Evolutionary conservation across 2,888 invertebrate genomes (phyloP), one percentile per base, ranked within the genome.

Genomic region (Aleiodes alternator): DNA sequence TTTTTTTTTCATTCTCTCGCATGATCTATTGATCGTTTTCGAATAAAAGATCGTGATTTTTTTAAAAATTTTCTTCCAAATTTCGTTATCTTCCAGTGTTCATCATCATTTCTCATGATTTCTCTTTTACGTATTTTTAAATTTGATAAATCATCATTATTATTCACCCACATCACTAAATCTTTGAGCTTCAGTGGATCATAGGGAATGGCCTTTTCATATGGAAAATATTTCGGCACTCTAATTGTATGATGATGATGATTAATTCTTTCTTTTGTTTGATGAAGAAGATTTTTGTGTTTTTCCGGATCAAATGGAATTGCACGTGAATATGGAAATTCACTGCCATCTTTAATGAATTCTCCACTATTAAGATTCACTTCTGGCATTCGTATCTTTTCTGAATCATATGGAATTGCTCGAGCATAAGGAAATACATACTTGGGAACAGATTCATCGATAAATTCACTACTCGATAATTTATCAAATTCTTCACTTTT

Each of bases 301-400:
- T 78, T 79, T 50, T 76, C 61, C 29, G 76, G 73, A n/a, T 79
- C 74, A 55, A 74, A 80, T 0, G 78, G 76, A 68, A 79, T 80
- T 8, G 76, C 78, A 56, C 68, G 77, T 3, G 76, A 68, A 59
- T 76, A 76, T 7, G 80, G 76, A 66, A 75, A 75, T 50, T 78
- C 73, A 64, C 75, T 74, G 31, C 76, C 70, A 68, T 51, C 34
- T 3, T 55, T 56, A 0, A 79, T 57, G 16, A 71, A 56, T n/a
- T 69, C 77, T 8, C 53, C 6, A 55, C 23, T 16, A 0, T 71
- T 48, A 38, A 50, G 7, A 14, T n/a, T 6, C 14, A 14, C 69
- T 16, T 56, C 38, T 16, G 69, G 69, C 14, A 11, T 50, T 56
- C 12, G 55, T 0, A 74, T 48, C n/a, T 75, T 75, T 31, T 57